Base-by-base conservation (phyloP, 64 coral and sea anemone species). In the Acropora tenuis region DNA sequence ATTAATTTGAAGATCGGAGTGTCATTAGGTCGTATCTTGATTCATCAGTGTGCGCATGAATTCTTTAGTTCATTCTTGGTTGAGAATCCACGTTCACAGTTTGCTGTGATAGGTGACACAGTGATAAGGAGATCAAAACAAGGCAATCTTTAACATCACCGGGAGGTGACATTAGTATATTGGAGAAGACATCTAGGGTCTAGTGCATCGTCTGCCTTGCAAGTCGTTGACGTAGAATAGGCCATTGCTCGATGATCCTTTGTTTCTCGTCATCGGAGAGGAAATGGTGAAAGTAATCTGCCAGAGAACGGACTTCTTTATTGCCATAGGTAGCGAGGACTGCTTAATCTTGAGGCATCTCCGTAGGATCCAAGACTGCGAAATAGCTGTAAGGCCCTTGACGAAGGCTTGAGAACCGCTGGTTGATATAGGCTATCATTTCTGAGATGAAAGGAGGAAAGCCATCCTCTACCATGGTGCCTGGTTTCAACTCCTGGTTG, bases 371-470 rank as follows among this genome's bases (percentile, higher is more conserved):
- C 3, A 53, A 53, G 50, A 53, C 50, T 53, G 50, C 8, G 50
- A 10, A 90, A 16, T 67, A 63, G 41, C 88, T 79, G 20, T 61
- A 63, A 2, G 88, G 88, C 76, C 79, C 76, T 47, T 78, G n/a
- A 44, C 43, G 50, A 80, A 53, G 50, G 50, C 50, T 53, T 53
- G 50, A 53, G 50, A 53, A 53, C 76, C 43, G 9, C 58, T 77
- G 50, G 30, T 90, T 48, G 18, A 90, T 42, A 17, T 90, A 90
- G 50, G 59, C 44, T 48, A 19, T 50, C 47, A 78, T 16, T 48
- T 50, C 47, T 49, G 44, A 3, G 44, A 50, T 48, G 6, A 78
- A 18, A 13, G 45, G 17, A 48, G 44, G 44, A 78, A 78, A 78
- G 11, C 4, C 4, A 50, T 5, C 47, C 47, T 50, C 47, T 2